phyloP scores from a whole-genome alignment of 2,888 invertebrate species.

The Tiliacea aurago region DNA sequence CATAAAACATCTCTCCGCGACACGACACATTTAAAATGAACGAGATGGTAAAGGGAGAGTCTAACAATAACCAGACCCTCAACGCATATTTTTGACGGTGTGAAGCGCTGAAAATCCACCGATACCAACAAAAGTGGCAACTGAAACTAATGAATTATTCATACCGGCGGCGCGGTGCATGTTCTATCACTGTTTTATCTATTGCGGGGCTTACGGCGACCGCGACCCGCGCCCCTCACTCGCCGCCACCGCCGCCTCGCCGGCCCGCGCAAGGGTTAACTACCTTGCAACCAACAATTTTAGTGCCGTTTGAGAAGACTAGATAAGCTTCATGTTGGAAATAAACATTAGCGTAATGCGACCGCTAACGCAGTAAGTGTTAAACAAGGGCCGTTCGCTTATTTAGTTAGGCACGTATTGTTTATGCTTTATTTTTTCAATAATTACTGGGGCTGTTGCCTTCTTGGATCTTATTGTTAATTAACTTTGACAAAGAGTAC shows the following conservation, averaged over 20 bases:
- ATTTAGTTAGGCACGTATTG: constrained; percentile 68
- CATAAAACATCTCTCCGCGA: constrained; percentile 66
- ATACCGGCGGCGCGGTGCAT: constrained; percentile 90
- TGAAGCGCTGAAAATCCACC: constrained; percentile 90
- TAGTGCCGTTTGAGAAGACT: constrained; percentile 87
- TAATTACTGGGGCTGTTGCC: constrained; percentile 15
- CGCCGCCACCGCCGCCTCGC: constrained; percentile 65
- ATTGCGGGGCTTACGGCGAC: constrained; percentile 86
- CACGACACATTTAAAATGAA: constrained; percentile 78
- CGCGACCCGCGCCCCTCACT: constrained; percentile 76
- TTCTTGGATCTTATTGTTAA: constrained; percentile 5
- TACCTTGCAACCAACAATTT: constrained; percentile 88
- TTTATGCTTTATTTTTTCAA: constrained; percentile 55
- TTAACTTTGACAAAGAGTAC: neutral
- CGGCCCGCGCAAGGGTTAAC: constrained; percentile 86
- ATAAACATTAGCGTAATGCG: constrained; percentile 87
- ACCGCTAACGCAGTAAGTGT: constrained; percentile 82
- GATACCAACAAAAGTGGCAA: constrained; percentile 91
- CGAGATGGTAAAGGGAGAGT: constrained; percentile 80
- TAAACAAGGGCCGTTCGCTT: constrained; percentile 72
- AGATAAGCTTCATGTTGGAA: constrained; percentile 86
- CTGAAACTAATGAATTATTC: constrained; percentile 91
- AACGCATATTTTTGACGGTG: constrained; percentile 89
- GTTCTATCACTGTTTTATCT: constrained; percentile 91
- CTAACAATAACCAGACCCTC: constrained; percentile 86